Base-by-base conservation (phyloP, 2,113 vertebrate genomes). In the Oryzias curvinotus region DNA sequence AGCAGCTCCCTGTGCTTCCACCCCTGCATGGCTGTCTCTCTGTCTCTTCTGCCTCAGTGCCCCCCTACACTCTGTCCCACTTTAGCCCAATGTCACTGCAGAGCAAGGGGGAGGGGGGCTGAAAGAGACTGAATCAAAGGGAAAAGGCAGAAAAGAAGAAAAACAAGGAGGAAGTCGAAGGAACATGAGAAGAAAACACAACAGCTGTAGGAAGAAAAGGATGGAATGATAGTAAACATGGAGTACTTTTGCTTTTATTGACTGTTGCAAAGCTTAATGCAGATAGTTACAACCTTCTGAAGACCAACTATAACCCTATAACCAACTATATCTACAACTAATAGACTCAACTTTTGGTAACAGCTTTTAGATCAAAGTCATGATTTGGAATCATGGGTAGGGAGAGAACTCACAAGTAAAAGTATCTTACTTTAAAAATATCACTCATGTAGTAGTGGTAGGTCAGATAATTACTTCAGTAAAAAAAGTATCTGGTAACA, bases 1-100 rank as follows among this genome's bases (percentile, higher is more conserved):
- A 68, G 74, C 77, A 74, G 67, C 72, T 77, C 73, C 78, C 64
- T 30, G 62, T 74, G 60, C 57, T 62, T 81, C 58, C 57, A 49
- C 68, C 78, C 68, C 68, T 75, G 74, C 76, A 81, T 72, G 74
- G 78, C 75, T 87, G 85, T 86, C 83, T 87, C 78, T 75, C 78
- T 77, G 80, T 87, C 87, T 88, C 87, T 89, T 89, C 87, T 88
- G 87, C 87, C 85, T 89, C 82, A 84, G 73, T 88, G 78, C 82
- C 78, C 78, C 60, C 67, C 86, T 78, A 83, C 79, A 89, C 86
- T 85, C 82, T 89, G 89, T 89, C 87, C 89, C 89, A 90, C 86
- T 88, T 90, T 85, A 89, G 83, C 75, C 89, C 89, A 88, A 87
- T 85, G 87, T 89, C 86, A 86, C 85, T 79, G 77, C 59, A 74